phyloP scores from a whole-genome alignment of 1,140 invertebrate species.

The Spodoptera frugiperda region DNA sequence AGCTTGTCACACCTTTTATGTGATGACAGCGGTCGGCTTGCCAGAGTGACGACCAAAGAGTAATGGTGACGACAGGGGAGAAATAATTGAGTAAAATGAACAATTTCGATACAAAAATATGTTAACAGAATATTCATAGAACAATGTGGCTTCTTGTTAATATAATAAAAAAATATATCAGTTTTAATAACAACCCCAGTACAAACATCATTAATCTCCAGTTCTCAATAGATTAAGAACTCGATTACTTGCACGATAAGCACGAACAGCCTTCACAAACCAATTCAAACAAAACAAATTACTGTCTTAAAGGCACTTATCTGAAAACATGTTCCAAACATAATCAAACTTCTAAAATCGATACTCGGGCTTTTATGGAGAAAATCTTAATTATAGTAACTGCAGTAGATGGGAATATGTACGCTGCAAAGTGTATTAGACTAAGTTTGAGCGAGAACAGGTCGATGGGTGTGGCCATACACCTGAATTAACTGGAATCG shows the following conservation, averaged over 20 bases:
- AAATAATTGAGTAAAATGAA: no score
- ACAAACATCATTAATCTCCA: no score
- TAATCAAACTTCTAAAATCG: slow-evolving; percentile 23
- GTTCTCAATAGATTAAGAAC: no score
- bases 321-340: not conserved
- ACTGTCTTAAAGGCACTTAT: not conserved
- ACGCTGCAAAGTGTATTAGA: slow-evolving; percentile 68
- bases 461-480: slow-evolving; percentile 50
- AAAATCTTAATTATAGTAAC: slow-evolving; percentile 62
- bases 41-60: no score
- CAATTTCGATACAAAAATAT: no score
- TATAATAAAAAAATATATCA: no score
- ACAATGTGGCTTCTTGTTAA: no score
- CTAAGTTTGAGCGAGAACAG: slow-evolving; percentile 62
- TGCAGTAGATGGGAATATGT: slow-evolving; percentile 60
- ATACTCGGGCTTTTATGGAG: slow-evolving; percentile 34
- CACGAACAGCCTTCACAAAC: not conserved
- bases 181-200: no score
- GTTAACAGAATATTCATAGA: no score
- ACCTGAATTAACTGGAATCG: slow-evolving; percentile 48
- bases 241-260: not conserved
- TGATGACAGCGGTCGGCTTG: no score
- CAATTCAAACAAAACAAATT: not conserved
- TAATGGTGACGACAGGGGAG: no score
- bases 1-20: no score